phyloP scores from a whole-genome alignment of 2,888 invertebrate genomes.

The Folsomia manolachei region DNA sequence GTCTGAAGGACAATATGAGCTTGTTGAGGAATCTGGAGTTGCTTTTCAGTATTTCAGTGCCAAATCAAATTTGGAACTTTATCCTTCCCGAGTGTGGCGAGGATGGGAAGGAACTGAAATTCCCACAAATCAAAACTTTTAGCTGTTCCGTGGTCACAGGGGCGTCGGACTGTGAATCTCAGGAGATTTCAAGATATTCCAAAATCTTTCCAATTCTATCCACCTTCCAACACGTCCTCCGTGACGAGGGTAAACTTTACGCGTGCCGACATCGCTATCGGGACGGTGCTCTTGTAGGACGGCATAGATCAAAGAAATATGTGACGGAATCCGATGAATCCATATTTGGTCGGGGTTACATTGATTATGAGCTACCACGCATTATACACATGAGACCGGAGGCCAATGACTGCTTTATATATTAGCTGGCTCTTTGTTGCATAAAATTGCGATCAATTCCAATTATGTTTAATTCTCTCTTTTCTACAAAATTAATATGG shows the following conservation, averaged over 20 bases:
- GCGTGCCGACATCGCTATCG: too few species aligned
- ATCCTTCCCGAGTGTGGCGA: neutral
- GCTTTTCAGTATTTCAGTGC: neutral
- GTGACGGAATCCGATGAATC: too few species aligned
- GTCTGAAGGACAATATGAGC: neutral
- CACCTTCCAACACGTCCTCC: neutral
- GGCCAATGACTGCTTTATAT: too few species aligned
- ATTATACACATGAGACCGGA: too few species aligned
- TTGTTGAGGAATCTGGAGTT: neutral
- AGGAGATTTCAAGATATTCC: neutral
- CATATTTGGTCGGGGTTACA: too few species aligned
- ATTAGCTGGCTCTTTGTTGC: too few species aligned
- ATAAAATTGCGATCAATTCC: too few species aligned
- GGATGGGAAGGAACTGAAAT: neutral
- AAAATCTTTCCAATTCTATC: neutral
- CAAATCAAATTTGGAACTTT: neutral
- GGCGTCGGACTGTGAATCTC: neutral
- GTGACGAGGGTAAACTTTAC: neutral
- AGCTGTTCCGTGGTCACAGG: neutral
- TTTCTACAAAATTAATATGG: too few species aligned
- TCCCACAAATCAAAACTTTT: neutral
- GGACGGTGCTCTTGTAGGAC: too few species aligned
- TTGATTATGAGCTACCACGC: too few species aligned
- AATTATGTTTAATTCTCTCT: too few species aligned
- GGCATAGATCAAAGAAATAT: too few species aligned